Evolutionary conservation across 2,113 vertebrate species (phyloP).

Genomic region (Nymphicus hollandicus): DNA sequence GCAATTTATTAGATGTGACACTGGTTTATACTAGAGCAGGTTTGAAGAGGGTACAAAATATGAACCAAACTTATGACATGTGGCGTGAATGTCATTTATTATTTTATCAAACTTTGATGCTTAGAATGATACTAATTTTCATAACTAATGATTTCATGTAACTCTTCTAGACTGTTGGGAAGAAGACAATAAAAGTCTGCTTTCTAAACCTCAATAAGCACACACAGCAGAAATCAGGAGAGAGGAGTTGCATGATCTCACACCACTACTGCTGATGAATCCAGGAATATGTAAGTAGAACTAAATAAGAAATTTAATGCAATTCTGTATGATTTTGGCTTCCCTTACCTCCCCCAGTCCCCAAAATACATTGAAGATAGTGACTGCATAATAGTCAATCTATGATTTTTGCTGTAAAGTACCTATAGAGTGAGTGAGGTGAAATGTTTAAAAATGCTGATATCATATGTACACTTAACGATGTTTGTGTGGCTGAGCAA

Average conservation of each 20-base stretch:
- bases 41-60: neutral
- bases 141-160: neutral
- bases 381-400: neutral
- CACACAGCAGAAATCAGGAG: neutral
- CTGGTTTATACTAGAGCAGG: neutral
- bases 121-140: neutral
- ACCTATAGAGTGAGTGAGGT: neutral
- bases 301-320: neutral
- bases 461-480: fast-evolving
- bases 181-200: neutral
- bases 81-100: neutral
- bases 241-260: neutral
- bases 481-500: neutral
- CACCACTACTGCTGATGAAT: neutral
- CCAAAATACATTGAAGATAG: neutral
- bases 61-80: neutral
- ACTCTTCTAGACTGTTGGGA: neutral
- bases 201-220: neutral
- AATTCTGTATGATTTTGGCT: neutral
- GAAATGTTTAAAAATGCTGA: neutral
- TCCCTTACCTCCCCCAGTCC: neutral
- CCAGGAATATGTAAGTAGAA: neutral
- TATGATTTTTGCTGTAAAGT: neutral
- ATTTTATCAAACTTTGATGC: neutral
- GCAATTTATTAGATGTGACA: neutral